A percentile compares a stretch with the other conserved stretches of the same genome.
Evolutionary conservation across 2,113 vertebrate species (phyloP).

Genomic region (Cyprinodon brontotheroides): DNA sequence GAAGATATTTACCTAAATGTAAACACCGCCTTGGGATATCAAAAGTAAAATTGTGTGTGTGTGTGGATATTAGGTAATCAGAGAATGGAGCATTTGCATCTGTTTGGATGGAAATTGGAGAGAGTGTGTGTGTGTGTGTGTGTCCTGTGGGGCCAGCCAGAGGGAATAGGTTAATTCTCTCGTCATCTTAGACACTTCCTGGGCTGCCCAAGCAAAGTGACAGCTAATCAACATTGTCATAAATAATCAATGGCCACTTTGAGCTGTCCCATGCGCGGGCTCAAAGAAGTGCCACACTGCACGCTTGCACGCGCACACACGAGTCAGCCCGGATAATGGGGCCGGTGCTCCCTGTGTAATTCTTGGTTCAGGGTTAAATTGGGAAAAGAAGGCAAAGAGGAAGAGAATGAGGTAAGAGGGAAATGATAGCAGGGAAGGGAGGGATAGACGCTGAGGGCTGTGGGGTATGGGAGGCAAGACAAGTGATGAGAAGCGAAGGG

Average conservation of each 20-base stretch:
- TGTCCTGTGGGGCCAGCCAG: conserved; percentile 67
- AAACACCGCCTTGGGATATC: conserved; percentile 69
- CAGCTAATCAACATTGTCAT: conserved; percentile 89
- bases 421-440: conserved; percentile 35
- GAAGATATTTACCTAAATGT: conserved; percentile 71
- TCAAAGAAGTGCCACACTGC: conserved; percentile 40
- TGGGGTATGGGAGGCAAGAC: conserved; percentile 49
- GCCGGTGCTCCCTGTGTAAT: conserved; percentile 75
- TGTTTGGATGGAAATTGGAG: conserved; percentile 50
- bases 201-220: conserved; percentile 81
- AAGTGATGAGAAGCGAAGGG: conserved; percentile 60
- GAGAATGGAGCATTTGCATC: conserved; percentile 59
- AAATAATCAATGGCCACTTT: conserved; percentile 87
- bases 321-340: conserved; percentile 75
- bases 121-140: conserved; percentile 47
- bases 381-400: conserved; percentile 72
- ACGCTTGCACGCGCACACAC: conserved; percentile 45
- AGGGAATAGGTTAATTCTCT: conserved; percentile 83
- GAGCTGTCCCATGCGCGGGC: conserved; percentile 61
- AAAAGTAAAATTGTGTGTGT: conserved; percentile 61
- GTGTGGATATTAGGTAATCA: conserved; percentile 43
- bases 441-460: conserved; percentile 20
- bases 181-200: conserved; percentile 84
- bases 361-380: conserved; percentile 74
- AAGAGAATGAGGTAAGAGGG: conserved; percentile 61